Evolutionary conservation across 2,888 invertebrate genomes (phyloP).

Genomic region (Ochropleura plecta): DNA sequence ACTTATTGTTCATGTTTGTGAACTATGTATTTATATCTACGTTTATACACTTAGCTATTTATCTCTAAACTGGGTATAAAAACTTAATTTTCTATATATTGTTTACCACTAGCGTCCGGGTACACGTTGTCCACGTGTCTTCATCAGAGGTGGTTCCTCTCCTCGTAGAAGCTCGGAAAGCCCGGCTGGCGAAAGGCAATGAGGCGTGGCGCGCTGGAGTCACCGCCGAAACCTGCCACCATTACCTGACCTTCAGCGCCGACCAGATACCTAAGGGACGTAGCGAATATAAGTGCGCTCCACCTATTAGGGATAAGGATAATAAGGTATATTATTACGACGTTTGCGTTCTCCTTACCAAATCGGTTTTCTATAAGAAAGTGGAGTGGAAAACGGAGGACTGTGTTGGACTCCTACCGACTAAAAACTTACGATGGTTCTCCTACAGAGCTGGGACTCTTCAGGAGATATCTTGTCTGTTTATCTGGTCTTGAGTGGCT

Average conservation of each 20-base stretch:
- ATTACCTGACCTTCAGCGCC: slow-evolving; percentile 92
- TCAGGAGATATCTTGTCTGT: neutral
- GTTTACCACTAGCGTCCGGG: slow-evolving; percentile 87
- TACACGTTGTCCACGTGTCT: slow-evolving; percentile 93
- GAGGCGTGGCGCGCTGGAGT: slow-evolving; percentile 88
- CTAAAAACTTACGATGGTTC: too few relatives aligned
- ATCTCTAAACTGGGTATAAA: neutral
- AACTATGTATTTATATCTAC: too few relatives aligned
- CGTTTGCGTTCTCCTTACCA: neutral
- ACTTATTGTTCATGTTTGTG: too few relatives aligned
- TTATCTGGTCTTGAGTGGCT: neutral
- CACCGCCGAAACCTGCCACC: slow-evolving; percentile 94
- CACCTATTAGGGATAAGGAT: slow-evolving; percentile 92
- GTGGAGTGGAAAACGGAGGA: too few relatives aligned
- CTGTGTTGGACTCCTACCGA: neutral
- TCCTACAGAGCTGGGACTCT: neutral
- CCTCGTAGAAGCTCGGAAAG: slow-evolving; percentile 88
- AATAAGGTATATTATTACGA: slow-evolving; percentile 87
- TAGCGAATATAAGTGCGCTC: slow-evolving; percentile 94
- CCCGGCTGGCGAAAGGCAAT: slow-evolving; percentile 87
- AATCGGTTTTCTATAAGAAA: neutral
- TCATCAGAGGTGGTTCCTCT: slow-evolving; percentile 91
- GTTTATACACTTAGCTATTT: neutral
- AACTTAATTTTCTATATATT: neutral
- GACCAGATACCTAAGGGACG: slow-evolving; percentile 91